phyloP scores from a whole-genome alignment of 2,888 invertebrate species.

The Calameuta idolon region DNA sequence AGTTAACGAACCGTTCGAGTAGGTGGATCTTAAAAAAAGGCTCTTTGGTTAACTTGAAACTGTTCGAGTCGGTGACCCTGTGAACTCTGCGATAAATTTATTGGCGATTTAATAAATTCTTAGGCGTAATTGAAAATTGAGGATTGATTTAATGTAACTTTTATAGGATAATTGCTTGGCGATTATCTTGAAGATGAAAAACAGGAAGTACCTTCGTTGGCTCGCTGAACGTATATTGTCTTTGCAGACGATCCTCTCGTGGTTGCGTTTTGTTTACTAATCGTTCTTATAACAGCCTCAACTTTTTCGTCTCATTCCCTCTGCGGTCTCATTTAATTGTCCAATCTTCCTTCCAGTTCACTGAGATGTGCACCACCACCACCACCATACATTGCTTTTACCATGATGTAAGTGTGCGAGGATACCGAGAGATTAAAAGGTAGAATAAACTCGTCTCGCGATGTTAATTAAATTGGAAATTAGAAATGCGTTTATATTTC shows the following conservation, averaged over 20 bases:
- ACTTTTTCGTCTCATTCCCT: slow-evolving; percentile 25
- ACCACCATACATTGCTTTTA: not conserved
- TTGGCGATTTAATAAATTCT: not conserved
- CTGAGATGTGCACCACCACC: not conserved
- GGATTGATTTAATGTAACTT: not conserved
- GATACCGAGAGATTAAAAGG: not conserved
- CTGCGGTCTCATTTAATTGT: slow-evolving; percentile 27
- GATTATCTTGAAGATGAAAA: not conserved
- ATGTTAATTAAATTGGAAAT: slow-evolving; percentile 33
- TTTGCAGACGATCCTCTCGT: not conserved
- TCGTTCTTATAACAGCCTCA: slow-evolving; percentile 28
- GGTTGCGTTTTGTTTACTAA: slow-evolving; percentile 31
- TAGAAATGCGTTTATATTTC: slow-evolving; percentile 25
- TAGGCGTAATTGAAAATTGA: not conserved
- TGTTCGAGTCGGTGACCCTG: not conserved
- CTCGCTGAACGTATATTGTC: not conserved
- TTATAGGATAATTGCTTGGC: not conserved
- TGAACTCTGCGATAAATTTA: not conserved
- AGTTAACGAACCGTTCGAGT: not conserved
- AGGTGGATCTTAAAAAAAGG: not conserved
- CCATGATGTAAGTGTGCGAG: not conserved
- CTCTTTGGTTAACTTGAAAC: not conserved
- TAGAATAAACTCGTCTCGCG: not conserved
- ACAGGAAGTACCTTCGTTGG: not conserved
- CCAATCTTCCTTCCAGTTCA: slow-evolving; percentile 11